These are phyloP conservation scores for Lutjanus argentimaculatus DNA, from an alignment of 2,797 vertebrate species.

Conservation along the genomic window DNA sequence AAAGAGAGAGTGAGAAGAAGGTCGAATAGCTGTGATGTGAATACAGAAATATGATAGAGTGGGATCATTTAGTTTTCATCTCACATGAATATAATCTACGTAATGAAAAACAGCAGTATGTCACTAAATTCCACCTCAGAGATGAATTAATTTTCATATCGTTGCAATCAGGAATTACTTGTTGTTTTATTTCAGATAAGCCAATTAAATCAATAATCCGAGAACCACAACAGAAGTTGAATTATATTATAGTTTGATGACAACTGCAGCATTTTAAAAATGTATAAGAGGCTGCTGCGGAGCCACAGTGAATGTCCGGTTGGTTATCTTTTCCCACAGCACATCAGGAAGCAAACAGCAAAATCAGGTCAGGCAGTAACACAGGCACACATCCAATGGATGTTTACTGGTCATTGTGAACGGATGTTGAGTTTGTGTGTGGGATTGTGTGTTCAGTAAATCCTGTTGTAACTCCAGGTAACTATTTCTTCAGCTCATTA, in stretches of 20 bases:
- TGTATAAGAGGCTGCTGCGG: not conserved
- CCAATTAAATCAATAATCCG: not conserved
- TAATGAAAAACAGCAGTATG: not conserved
- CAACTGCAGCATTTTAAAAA: not conserved
- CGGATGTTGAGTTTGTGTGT: not conserved
- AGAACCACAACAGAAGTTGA: too few species aligned
- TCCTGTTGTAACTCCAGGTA: not conserved
- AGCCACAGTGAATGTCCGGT: not conserved
- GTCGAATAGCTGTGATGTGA: conserved; percentile 40
- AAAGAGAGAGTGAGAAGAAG: conserved; percentile 17
- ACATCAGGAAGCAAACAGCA: conserved; percentile 23
- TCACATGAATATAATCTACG: not conserved
- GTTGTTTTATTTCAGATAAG: not conserved
- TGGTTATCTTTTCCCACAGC: conserved; percentile 2
- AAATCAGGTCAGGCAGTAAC: conserved; percentile 42
- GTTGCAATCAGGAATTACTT: not conserved
- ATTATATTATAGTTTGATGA: not conserved
- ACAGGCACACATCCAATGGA: not conserved
- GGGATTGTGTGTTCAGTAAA: not conserved
- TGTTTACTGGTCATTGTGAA: conserved; percentile 6
- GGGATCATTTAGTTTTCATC: conserved; percentile 8
- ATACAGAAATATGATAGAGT: conserved; percentile 10
- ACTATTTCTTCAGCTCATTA: not conserved
- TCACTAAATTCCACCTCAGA: not conserved
- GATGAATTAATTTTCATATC: not conserved